These are phyloP conservation scores for Pteromalus puparum DNA, from an alignment of 1,140 invertebrate genomes.

Conservation along the genomic window DNA sequence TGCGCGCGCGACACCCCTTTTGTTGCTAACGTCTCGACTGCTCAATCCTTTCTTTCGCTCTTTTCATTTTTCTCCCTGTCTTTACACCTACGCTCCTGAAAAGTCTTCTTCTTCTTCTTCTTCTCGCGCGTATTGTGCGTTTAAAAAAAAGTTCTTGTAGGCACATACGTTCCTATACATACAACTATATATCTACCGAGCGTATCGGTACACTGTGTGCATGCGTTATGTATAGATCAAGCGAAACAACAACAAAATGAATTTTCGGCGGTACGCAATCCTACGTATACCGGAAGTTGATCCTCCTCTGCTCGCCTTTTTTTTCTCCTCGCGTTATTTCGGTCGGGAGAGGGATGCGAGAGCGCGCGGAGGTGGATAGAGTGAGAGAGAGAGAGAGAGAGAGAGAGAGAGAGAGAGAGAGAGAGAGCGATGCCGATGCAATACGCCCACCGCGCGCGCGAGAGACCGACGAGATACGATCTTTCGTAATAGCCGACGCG, in stretches of 20 bases:
- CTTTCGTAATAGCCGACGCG: conserved; percentile 49
- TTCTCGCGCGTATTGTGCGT: neutral
- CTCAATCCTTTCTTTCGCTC: conserved; percentile 74
- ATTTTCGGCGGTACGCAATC: neutral
- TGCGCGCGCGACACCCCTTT: conserved; percentile 70
- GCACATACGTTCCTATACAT: no score
- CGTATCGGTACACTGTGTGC: neutral
- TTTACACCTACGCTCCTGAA: conserved; percentile 57
- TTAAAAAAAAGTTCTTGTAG: neutral
- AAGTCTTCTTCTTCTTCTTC: conserved; percentile 42
- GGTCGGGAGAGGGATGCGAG: neutral
- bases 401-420: conserved; percentile 7
- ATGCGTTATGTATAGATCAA: neutral
- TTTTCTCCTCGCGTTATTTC: conserved; percentile 12
- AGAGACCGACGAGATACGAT: conserved; percentile 22
- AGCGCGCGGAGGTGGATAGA: neutral
- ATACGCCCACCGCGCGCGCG: conserved; percentile 34
- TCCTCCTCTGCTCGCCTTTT: conserved; percentile 17
- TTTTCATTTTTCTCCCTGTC: conserved; percentile 67
- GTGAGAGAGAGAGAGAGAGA: conserved; percentile 6
- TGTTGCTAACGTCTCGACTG: conserved; percentile 72
- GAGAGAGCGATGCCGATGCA: conserved; percentile 18
- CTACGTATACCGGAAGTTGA: conserved; percentile 30
- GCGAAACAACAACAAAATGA: conserved; percentile 15
- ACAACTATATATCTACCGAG: neutral